phyloP scores from a whole-genome alignment of 2,888 invertebrate species.

The Stenotaenia linearis region DNA sequence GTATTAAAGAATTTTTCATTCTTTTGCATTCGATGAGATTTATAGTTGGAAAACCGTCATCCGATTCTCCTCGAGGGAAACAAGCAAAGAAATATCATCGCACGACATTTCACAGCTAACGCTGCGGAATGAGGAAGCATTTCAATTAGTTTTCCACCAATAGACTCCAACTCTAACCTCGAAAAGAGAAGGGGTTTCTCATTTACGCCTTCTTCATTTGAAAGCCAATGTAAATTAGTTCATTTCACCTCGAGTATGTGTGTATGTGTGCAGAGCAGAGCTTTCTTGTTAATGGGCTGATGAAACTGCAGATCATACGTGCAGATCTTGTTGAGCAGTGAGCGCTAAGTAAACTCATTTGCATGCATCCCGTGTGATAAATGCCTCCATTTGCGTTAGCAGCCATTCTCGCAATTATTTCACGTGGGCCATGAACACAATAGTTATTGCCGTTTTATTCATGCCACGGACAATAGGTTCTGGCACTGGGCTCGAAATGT shows the following conservation, averaged over 20 bases:
- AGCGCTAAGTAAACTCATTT: constrained; percentile 33
- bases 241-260: constrained; percentile 22
- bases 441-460: constrained; percentile 31
- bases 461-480: constrained; percentile 28
- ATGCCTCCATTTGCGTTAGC: constrained; percentile 29
- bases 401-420: constrained; percentile 32
- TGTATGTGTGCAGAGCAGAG: not conserved
- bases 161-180: constrained; percentile 2
- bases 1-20: not conserved
- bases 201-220: constrained; percentile 13
- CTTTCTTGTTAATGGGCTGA: constrained; percentile 33
- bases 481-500: constrained; percentile 13
- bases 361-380: constrained; percentile 33
- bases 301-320: constrained; percentile 32
- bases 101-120: not conserved
- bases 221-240: constrained; percentile 28
- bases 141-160: constrained; percentile 13
- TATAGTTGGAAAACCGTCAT: not conserved
- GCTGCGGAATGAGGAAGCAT: constrained; percentile 14
- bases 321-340: constrained; percentile 24
- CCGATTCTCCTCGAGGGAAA: not conserved
- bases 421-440: constrained; percentile 27
- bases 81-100: not conserved
- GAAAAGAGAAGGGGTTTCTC: constrained; percentile 8
- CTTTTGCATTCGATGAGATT: too few relatives aligned